phyloP scores from a whole-genome alignment of 2,888 invertebrate species.

The Scaptomyza flava region DNA sequence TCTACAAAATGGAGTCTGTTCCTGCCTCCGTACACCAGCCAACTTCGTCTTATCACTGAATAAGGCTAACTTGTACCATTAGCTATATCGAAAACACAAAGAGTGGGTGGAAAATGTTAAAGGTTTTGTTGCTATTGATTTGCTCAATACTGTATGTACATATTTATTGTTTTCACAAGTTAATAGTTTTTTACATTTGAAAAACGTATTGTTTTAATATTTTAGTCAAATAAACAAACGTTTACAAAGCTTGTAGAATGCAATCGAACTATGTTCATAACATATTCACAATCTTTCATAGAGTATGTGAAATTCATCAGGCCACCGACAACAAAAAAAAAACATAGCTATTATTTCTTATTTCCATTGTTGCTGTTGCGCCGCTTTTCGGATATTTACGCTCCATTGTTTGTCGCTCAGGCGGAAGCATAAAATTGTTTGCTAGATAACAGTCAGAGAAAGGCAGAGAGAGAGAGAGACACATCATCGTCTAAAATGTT shows the following conservation, averaged over 20 bases:
- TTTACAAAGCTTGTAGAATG: not conserved
- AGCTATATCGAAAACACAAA: too few relatives aligned
- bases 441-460: slow-evolving; percentile 60
- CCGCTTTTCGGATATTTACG: slow-evolving; percentile 77
- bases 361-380: slow-evolving; percentile 62
- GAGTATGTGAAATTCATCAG: slow-evolving; percentile 37
- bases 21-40: too few relatives aligned
- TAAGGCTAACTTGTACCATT: too few relatives aligned
- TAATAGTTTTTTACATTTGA: too few relatives aligned
- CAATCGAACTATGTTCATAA: not conserved
- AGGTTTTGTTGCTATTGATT: too few relatives aligned
- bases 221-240: not conserved
- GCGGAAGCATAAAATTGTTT: slow-evolving; percentile 80
- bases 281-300: not conserved
- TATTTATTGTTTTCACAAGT: too few relatives aligned
- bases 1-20: too few relatives aligned
- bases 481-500: slow-evolving; percentile 71
- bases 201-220: too few relatives aligned
- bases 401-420: slow-evolving; percentile 81
- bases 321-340: not conserved
- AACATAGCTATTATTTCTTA: slow-evolving; percentile 33
- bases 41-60: too few relatives aligned
- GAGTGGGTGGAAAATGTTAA: too few relatives aligned
- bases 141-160: too few relatives aligned
- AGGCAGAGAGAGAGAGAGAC: slow-evolving; percentile 54